Base-by-base conservation (phyloP, 1,140 invertebrate genomes). In the Dinothrombium tinctorium region DNA sequence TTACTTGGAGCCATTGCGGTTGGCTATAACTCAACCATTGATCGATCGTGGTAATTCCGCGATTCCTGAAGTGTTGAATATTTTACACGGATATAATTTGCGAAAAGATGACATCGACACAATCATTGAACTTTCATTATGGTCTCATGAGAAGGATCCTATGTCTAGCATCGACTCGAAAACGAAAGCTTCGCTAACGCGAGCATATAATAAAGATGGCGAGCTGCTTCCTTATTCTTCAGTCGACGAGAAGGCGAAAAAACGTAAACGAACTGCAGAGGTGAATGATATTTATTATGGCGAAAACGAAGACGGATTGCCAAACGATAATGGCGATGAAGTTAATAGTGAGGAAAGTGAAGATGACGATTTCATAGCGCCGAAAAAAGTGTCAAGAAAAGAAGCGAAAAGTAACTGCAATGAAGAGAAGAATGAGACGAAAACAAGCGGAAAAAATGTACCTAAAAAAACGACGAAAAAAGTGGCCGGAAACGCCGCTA, bases 181-280 rank as follows among this genome's bases (percentile, higher is more conserved):
- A 35, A 44, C 41, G 33, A 96, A 95, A 65, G 69, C 82, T 14
- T 81, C 87, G 0, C 76, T 96, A 54, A 96, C 90, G 0, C 69
- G 81, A 32, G 63, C 72, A 0, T 89, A 87, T 54, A 95, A 94
- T 55, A 94, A 92, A 56, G 72, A 72, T 45, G 62, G 33, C 20
- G 35, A 43, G 3, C 38, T 41, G n/a, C 33, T 47, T 29, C 48
- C 50, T 8, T 51, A 50, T 37, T n/a, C 46, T 14, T 37, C 23
- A 12, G 11, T 20, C 12, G 19, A 24, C 8, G n/a, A 41, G 40
- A 41, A 29, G 41, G 3, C 8, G 9, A 24, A 36, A 5, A 28
- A 33, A 22, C 26, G 37, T 12, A 24, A 28, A 37, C 14, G 19
- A 37, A 31, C 21, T 21, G 23, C 22, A 21, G 36, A 19, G 6